A percentile compares a stretch with the other conserved stretches of the same genome.
Evolutionary conservation across 35 echinoderm and acorn worm genomes (phyloP).

Genomic region (Amphiura filiformis): DNA sequence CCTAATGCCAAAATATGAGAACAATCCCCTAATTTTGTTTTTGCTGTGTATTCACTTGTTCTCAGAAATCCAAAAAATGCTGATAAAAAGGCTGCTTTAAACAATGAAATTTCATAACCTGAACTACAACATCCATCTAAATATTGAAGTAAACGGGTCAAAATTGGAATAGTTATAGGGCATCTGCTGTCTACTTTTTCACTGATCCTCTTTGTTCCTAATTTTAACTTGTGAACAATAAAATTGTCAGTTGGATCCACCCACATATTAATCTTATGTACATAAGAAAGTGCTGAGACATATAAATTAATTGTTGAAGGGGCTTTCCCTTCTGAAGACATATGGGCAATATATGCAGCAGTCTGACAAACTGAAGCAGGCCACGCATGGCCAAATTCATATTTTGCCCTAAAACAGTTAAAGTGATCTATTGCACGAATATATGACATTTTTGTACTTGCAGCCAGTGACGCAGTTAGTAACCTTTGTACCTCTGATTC

Average conservation of each 20-base stretch:
- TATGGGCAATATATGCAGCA: background rate
- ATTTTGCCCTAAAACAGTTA: background rate
- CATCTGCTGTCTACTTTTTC: background rate
- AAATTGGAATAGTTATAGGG: background rate
- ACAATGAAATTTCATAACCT: background rate
- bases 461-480: background rate
- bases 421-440: background rate
- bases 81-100: background rate
- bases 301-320: background rate
- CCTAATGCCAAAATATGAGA: background rate
- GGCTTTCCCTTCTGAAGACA: background rate
- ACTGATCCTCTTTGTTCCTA: background rate
- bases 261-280: background rate
- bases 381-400: background rate
- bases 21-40: too few species aligned
- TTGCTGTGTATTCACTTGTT: background rate
- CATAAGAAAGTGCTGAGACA: background rate
- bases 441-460: background rate
- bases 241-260: background rate
- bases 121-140: background rate
- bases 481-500: background rate
- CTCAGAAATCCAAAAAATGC: constrained; percentile 4
- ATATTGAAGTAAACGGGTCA: background rate
- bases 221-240: background rate
- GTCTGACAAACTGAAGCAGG: background rate